Conservation (phyloP, 2,797 vertebrate species). For the Muscicapa striata region DNA sequence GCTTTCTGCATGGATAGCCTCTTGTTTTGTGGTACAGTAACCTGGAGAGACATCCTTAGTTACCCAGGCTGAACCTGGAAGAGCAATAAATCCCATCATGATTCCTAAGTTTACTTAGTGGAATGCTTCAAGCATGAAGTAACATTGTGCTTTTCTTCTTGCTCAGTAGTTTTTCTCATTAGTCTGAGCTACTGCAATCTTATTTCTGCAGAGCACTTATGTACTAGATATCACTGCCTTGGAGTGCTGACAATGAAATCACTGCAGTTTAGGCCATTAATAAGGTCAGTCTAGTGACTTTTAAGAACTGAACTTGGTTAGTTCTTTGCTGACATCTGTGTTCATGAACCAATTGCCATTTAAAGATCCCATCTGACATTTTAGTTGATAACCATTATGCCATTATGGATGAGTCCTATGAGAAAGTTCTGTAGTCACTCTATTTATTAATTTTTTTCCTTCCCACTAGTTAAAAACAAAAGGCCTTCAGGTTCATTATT, state of each 20-base stretch:
- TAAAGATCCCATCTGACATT: constrained; percentile 52
- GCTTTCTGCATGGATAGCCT: neutral
- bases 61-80: neutral
- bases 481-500: neutral
- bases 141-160: neutral
- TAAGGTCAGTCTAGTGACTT: constrained; percentile 21
- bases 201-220: neutral
- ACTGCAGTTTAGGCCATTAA: constrained; percentile 21
- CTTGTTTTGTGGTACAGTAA: neutral
- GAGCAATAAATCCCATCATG: neutral
- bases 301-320: constrained; percentile 14
- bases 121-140: neutral
- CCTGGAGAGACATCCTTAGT: neutral
- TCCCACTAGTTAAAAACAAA: neutral
- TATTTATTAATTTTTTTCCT: neutral
- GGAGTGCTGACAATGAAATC: neutral
- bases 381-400: neutral
- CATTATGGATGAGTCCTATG: neutral
- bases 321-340: constrained; percentile 45
- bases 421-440: neutral
- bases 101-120: neutral
- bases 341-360: constrained; percentile 37
- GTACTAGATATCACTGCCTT: neutral
- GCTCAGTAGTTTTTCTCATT: constrained; percentile 14
- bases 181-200: neutral